These are phyloP conservation scores for Neofelis nebulosa DNA, from an alignment of 2,113 vertebrate species.

Conservation along the genomic window DNA sequence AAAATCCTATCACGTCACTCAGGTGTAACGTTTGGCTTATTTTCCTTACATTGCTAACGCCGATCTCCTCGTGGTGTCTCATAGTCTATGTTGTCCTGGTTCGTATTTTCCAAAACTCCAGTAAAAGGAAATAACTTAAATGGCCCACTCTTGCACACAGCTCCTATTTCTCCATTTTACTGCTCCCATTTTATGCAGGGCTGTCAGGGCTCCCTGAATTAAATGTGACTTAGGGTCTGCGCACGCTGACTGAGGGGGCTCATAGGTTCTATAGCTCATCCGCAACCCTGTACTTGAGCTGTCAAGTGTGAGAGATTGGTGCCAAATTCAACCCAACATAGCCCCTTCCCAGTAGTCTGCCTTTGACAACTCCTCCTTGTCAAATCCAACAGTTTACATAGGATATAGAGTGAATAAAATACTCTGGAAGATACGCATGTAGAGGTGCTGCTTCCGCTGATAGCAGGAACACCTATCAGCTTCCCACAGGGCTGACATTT, in stretches of 20 bases:
- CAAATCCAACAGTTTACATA: conserved; percentile 68
- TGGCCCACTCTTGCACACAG: conserved; percentile 7
- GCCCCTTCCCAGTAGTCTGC: conserved; percentile 63
- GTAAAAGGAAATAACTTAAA: conserved; percentile 54
- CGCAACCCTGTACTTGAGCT: conserved; percentile 64
- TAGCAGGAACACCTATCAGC: conserved; percentile 55
- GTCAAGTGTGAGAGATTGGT: conserved; percentile 73
- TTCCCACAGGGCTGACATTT: conserved; percentile 67
- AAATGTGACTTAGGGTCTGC: conserved; percentile 64
- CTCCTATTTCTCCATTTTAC: conserved; percentile 55
- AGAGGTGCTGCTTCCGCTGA: conserved; percentile 37
- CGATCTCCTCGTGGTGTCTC: neutral
- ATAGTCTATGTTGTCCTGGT: neutral
- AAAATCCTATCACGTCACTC: conserved; percentile 19
- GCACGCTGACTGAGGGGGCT: conserved; percentile 60
- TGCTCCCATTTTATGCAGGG: conserved; percentile 53
- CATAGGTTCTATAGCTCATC: conserved; percentile 75
- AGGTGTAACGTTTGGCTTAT: neutral
- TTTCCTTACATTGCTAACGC: neutral
- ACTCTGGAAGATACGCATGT: neutral
- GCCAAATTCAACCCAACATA: conserved; percentile 72
- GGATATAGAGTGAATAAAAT: conserved; percentile 59
- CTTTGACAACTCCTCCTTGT: conserved; percentile 71
- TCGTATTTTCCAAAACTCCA: conserved; percentile 61
- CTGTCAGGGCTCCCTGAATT: conserved; percentile 70